These are phyloP conservation scores for Actinernus sp. DNA, from an alignment of 92 coral and sea anemone species.

Conservation along the genomic window DNA sequence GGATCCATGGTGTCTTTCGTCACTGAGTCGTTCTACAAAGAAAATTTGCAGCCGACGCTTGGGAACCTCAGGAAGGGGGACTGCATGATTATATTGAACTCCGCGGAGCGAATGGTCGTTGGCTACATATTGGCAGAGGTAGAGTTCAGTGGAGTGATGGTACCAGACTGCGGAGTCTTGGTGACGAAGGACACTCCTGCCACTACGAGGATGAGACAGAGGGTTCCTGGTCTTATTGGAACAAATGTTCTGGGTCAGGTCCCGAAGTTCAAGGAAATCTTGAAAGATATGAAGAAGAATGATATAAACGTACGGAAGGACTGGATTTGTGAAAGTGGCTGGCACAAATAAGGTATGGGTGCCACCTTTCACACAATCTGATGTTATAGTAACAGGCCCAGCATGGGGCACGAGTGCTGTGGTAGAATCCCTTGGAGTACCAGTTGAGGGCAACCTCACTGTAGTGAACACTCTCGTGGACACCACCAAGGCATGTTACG, in stretches of 20 bases:
- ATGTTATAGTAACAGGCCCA: slow-evolving; percentile 42
- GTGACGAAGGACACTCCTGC: slow-evolving; percentile 30
- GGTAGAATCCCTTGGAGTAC: slow-evolving; percentile 49
- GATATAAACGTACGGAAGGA: no score
- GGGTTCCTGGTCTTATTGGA: slow-evolving; percentile 41
- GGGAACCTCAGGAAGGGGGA: slow-evolving; percentile 14
- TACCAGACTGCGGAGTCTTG: slow-evolving; percentile 54
- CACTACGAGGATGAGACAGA: slow-evolving; percentile 19
- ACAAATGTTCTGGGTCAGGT: slow-evolving; percentile 43
- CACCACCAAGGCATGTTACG: no score
- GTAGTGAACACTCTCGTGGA: no score
- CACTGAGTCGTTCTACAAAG: no score
- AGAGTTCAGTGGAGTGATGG: slow-evolving; percentile 32
- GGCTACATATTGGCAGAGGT: slow-evolving; percentile 26
- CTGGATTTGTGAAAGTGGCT: slow-evolving; percentile 12
- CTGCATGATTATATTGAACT: no score
- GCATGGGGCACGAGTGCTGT: slow-evolving; percentile 59
- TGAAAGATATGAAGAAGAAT: no score
- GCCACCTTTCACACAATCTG: slow-evolving; percentile 22
- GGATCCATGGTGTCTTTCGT: no score
- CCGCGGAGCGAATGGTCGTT: slow-evolving; percentile 21
- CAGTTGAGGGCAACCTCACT: slow-evolving; percentile 53
- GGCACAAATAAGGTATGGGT: slow-evolving; percentile 23
- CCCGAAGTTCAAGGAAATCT: no score
- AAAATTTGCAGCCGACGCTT: slow-evolving; percentile 18